Percentiles rank a stretch among this genome's conserved stretches.
Evolutionary conservation across 2,797 vertebrate species (phyloP).

Genomic region (Parambassis ranga): DNA sequence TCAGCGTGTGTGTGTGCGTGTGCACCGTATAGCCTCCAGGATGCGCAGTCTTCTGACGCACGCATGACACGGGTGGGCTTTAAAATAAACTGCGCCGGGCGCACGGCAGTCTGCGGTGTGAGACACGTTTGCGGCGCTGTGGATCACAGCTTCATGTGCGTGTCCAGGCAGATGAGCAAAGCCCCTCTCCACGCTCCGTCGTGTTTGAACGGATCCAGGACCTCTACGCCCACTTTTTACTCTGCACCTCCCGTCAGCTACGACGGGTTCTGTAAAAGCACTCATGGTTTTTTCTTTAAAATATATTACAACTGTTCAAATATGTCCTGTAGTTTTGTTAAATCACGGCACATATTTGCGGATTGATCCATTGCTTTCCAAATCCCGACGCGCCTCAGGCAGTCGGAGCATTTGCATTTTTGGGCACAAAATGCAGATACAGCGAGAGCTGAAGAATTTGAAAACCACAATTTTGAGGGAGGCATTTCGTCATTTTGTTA

Average conservation of each 20-base stretch:
- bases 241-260: no score
- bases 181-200: background rate
- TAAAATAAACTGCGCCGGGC: slow-evolving; percentile 5
- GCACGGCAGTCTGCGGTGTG: slow-evolving; percentile 3
- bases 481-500: background rate
- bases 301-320: no score
- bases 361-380: no score
- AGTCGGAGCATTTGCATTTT: background rate
- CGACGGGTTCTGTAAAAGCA: background rate
- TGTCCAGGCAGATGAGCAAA: background rate
- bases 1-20: background rate
- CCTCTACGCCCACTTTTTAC: background rate
- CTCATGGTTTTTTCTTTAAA: background rate
- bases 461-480: no score
- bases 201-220: background rate
- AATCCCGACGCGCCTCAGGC: background rate
- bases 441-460: no score
- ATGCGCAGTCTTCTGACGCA: slow-evolving; percentile 48
- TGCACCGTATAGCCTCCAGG: background rate
- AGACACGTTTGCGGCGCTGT: slow-evolving; percentile 11
- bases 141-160: background rate
- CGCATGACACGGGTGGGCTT: slow-evolving; percentile 23
- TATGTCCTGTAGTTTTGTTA: background rate
- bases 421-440: background rate
- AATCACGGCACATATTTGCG: background rate